Base-by-base conservation (phyloP, 2,888 invertebrate genomes). In the Chromoteleia sp. region DNA sequence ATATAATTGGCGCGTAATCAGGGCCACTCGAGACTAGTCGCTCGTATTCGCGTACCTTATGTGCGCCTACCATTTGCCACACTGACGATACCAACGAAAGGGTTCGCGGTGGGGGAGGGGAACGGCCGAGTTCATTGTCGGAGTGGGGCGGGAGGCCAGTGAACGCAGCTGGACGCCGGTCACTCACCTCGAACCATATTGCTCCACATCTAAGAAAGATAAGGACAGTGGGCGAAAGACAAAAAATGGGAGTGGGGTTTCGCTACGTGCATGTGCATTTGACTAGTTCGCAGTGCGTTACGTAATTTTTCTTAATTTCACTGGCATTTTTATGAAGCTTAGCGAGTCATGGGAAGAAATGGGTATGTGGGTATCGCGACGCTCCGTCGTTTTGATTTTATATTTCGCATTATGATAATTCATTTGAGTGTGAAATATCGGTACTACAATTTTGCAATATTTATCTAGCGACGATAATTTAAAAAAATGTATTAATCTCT, bases 151-250 rank as follows among this genome's bases (percentile, higher is more conserved):
- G 87, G 88, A 90, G 90, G 90, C 88, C 90, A 90, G 90, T 90
- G 91, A 91, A 91, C 91, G 91, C 91, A 88, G 89, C 89, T 91
- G 91, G 90, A 91, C 90, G 90, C 79, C 91, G 91, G 91, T 91
- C 91, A 91, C 80, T 91, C 90, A 91, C 91, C 91, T 91, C 90
- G 84, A 88, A 88, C 89, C 89, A 90, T 89, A 89, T 88, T 91
- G 90, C 91, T 91, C 91, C 87, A 91, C 89, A 91, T 91, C 87
- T 86, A 86, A 73, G 86, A 85, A 88, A 85, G 89, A 88, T 88
- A 87, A 88, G 84, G 78, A 68, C 81, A 83, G 74, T 71, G 41
- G 76, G 73, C 81, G 71, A 67, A 70, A 74, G 84, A 61, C 54
- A 79, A 54, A 50, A 25, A 50, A 80, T 71, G 56, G 73, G 56